phyloP scores from a whole-genome alignment of 2,888 invertebrate genomes.

The Andrena camellia region DNA sequence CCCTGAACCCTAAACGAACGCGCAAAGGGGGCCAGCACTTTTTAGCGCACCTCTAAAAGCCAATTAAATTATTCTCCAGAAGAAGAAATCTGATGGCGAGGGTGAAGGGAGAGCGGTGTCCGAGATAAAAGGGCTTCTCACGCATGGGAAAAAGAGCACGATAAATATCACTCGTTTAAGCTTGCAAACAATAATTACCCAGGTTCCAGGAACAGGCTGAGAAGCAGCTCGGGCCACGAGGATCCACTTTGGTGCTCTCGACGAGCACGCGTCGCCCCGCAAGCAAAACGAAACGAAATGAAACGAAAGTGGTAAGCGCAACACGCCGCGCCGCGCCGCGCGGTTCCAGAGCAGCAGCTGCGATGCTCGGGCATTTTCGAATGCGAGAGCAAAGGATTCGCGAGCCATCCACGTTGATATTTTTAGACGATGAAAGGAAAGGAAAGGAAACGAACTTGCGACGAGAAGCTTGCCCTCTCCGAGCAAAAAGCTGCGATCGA shows the following conservation, averaged over 20 bases:
- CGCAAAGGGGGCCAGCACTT: no score
- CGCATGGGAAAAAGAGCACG: background rate
- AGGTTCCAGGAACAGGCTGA: conserved; percentile 7
- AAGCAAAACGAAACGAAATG: conserved; percentile 34
- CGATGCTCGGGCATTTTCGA: conserved; percentile 48
- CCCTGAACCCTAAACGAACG: background rate
- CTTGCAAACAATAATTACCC: conserved; percentile 8
- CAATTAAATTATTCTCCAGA: no score
- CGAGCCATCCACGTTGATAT: conserved; percentile 66
- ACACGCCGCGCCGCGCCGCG: background rate
- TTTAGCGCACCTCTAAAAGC: no score
- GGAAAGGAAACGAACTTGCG: conserved; percentile 26
- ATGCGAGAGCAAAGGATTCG: conserved; percentile 59
- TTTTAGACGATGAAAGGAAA: conserved; percentile 77
- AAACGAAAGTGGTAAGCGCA: conserved; percentile 24
- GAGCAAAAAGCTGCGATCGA: background rate
- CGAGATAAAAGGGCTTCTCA: background rate
- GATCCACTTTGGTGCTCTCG: conserved; percentile 46
- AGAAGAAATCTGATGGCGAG: no score
- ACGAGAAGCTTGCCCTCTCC: background rate
- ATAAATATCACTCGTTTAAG: conserved; percentile 3
- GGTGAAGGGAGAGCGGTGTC: background rate
- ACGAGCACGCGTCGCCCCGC: conserved; percentile 1
- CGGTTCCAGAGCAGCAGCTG: conserved; percentile 24
- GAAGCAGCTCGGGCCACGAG: conserved; percentile 1